Conservation (phyloP, 2,888 invertebrate genomes). For the Mimumesa dahlbomi region DNA sequence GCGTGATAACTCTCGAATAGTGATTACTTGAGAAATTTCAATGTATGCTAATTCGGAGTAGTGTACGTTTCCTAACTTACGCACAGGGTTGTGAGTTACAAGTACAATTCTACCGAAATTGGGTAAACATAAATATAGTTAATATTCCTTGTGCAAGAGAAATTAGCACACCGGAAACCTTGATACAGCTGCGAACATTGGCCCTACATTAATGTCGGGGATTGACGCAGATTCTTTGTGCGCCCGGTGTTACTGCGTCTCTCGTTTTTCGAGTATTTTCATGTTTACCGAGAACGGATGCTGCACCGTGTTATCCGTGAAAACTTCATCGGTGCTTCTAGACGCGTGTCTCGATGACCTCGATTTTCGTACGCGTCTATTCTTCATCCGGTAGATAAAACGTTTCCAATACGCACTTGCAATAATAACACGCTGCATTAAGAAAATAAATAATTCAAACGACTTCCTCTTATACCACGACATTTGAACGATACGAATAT, state of each 20-base stretch:
- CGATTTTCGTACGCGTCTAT: conserved; percentile 36
- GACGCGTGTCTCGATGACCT: conserved; percentile 23
- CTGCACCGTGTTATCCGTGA: conserved; percentile 14
- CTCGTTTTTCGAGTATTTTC: conserved; percentile 58
- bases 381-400: conserved; percentile 25
- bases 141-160: too few species aligned
- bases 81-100: too few species aligned
- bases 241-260: conserved; percentile 53
- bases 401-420: conserved; percentile 19
- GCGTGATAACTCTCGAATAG: too few species aligned
- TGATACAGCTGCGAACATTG: conserved; percentile 47
- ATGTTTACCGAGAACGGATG: conserved; percentile 55
- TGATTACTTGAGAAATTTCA: too few species aligned
- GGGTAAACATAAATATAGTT: too few species aligned
- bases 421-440: too few species aligned
- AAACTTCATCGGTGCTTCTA: conserved; percentile 29
- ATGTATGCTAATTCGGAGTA: too few species aligned
- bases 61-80: too few species aligned
- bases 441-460: too few species aligned
- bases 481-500: neutral
- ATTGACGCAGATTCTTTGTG: conserved; percentile 63
- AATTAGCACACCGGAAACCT: too few species aligned
- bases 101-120: too few species aligned
- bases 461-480: too few species aligned
- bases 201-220: conserved; percentile 47